Conservation (phyloP, 1,140 invertebrate species). For the Drosophila persimilis region DNA sequence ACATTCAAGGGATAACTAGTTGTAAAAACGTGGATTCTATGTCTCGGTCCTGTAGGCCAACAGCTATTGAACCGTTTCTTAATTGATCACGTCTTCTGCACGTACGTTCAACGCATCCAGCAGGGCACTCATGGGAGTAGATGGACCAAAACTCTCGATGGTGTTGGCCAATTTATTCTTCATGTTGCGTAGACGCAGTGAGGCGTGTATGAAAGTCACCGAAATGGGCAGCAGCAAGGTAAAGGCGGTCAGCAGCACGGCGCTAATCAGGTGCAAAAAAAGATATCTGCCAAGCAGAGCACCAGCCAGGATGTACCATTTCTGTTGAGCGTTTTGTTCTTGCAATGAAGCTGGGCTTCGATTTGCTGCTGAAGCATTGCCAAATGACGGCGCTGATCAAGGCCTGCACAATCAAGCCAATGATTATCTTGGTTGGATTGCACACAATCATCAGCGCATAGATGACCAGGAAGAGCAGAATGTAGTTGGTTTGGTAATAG, state of each 20-base stretch:
- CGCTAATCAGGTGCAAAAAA: constrained; percentile 88
- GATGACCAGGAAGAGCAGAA: constrained; percentile 87
- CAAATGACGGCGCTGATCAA: constrained; percentile 86
- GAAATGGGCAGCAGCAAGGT: constrained; percentile 89
- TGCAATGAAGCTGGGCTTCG: constrained; percentile 65
- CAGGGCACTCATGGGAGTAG: constrained; percentile 92
- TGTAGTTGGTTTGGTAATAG: constrained; percentile 95
- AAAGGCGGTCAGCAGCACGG: constrained; percentile 89
- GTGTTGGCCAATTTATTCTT: constrained; percentile 92
- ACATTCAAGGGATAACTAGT: constrained; percentile 36
- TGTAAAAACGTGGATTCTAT: constrained; percentile 31
- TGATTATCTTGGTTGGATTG: constrained; percentile 89
- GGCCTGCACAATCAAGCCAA: constrained; percentile 86
- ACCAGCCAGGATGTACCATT: constrained; percentile 82
- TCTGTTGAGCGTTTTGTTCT: constrained; percentile 84
- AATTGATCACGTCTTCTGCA: constrained; percentile 66
- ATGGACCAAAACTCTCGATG: constrained; percentile 89
- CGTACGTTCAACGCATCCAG: constrained; percentile 87
- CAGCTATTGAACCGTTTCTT: constrained; percentile 9
- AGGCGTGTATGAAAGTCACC: constrained; percentile 92
- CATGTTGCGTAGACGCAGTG: constrained; percentile 89
- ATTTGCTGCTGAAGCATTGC: constrained; percentile 68
- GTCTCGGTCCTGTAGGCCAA: not conserved
- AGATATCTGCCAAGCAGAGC: constrained; percentile 87
- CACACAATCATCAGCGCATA: constrained; percentile 90